Conservation (phyloP, 2,888 invertebrate genomes). For the Carpatolechia fugitivella region DNA sequence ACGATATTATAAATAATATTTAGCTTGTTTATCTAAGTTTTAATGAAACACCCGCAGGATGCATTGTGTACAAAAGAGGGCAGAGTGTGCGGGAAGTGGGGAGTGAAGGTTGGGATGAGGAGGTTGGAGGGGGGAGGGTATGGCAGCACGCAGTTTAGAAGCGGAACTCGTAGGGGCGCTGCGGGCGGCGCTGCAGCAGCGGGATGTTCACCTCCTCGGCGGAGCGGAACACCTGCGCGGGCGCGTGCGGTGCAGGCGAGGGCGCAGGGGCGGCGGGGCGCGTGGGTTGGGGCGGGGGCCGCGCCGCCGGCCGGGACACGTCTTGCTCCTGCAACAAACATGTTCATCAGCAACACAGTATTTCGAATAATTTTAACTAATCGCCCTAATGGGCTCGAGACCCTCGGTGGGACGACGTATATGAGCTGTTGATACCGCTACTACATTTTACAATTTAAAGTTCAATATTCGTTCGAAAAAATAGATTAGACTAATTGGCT, state of each 20-base stretch:
- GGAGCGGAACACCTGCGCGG: constrained; percentile 87
- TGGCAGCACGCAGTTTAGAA: constrained; percentile 41
- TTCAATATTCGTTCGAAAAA: too few species aligned
- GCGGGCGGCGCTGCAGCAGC: constrained; percentile 84
- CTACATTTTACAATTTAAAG: too few species aligned
- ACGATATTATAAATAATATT: constrained; percentile 3
- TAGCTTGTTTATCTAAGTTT: neutral
- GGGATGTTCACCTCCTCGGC: constrained; percentile 94
- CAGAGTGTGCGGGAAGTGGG: neutral
- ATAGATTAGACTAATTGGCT: too few species aligned
- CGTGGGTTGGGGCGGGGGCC: constrained; percentile 37
- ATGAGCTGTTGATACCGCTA: too few species aligned
- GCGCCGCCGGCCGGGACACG: constrained; percentile 39
- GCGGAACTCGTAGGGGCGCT: constrained; percentile 69
- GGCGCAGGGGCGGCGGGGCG: constrained; percentile 61
- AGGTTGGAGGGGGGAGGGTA: neutral
- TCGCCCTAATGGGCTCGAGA: neutral
- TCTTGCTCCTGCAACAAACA: constrained; percentile 42
- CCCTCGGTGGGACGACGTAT: too few species aligned
- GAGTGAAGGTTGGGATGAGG: neutral
- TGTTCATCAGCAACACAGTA: neutral
- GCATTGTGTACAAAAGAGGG: constrained; percentile 39
- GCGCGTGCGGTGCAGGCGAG: constrained; percentile 32
- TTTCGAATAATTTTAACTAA: neutral
- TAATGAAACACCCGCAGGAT: neutral